A percentile compares a stretch with the other conserved stretches of the same genome.
These are phyloP conservation scores for Melanostigma gelatinosum DNA, from an alignment of 2,113 vertebrate genomes.

Conservation along the genomic window DNA sequence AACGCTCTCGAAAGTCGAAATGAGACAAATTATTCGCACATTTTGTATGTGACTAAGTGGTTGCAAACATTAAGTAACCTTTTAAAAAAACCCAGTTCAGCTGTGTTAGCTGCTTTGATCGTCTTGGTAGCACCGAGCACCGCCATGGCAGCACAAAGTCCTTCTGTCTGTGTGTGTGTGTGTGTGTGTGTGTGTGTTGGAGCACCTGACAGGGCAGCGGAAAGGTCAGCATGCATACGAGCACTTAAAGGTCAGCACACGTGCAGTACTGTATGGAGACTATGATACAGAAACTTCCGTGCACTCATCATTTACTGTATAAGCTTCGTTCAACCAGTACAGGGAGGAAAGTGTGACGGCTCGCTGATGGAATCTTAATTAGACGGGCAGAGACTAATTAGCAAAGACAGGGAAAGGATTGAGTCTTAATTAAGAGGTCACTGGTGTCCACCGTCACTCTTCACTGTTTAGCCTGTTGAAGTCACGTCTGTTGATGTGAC, in stretches of 20 bases:
- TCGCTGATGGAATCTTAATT: constrained; percentile 69
- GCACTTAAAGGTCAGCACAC: constrained; percentile 24
- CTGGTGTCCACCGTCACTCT: constrained; percentile 36
- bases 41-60: background rate
- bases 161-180: too few relatives aligned
- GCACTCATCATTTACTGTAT: constrained; percentile 3
- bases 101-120: background rate
- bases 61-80: background rate
- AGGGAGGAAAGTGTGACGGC: constrained; percentile 46
- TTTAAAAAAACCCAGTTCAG: background rate
- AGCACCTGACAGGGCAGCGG: constrained; percentile 6
- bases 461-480: background rate
- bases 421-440: constrained; percentile 74
- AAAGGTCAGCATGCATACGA: constrained; percentile 19
- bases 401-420: constrained; percentile 59
- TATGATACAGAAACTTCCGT: constrained; percentile 4
- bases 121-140: background rate
- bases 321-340: constrained; percentile 15
- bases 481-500: constrained; percentile 14
- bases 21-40: background rate
- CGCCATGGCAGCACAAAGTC: background rate
- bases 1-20: background rate
- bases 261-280: background rate
- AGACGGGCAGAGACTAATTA: constrained; percentile 71
- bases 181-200: background rate